phyloP scores from a whole-genome alignment of 2,797 vertebrate genomes.

The Trachurus trachurus region DNA sequence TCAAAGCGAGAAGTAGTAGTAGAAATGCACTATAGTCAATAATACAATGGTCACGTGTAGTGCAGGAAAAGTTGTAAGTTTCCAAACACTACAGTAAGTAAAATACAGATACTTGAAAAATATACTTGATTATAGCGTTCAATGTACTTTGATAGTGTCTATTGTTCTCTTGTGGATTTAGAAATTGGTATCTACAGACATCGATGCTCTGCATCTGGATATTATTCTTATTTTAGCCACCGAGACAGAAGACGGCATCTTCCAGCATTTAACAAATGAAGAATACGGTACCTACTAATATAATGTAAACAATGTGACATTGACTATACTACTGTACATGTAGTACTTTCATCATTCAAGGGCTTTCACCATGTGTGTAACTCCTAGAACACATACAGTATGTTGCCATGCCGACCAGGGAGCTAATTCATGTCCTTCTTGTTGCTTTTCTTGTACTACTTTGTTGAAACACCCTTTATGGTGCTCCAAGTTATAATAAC shows the following conservation, averaged over 20 bases:
- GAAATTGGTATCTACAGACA: neutral
- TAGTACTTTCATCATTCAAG: neutral
- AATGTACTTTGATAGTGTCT: no score
- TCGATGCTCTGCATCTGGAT: neutral
- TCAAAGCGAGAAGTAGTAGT: no score
- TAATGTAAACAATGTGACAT: no score
- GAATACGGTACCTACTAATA: neutral
- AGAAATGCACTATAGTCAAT: no score
- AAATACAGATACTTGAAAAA: no score
- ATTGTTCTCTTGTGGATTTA: no score
- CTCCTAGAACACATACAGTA: neutral
- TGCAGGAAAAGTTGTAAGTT: no score
- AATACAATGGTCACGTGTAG: no score
- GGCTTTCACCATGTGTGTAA: slow-evolving; percentile 1
- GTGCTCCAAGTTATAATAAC: neutral
- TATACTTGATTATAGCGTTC: no score
- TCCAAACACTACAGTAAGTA: no score
- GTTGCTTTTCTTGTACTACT: neutral
- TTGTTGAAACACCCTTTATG: neutral
- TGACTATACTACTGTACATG: neutral
- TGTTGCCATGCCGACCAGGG: slow-evolving; percentile 16
- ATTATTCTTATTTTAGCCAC: neutral
- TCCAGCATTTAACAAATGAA: neutral
- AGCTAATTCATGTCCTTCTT: neutral
- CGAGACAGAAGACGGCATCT: neutral